Conservation (phyloP, 2,888 invertebrate genomes). For the Sesia apiformis region DNA sequence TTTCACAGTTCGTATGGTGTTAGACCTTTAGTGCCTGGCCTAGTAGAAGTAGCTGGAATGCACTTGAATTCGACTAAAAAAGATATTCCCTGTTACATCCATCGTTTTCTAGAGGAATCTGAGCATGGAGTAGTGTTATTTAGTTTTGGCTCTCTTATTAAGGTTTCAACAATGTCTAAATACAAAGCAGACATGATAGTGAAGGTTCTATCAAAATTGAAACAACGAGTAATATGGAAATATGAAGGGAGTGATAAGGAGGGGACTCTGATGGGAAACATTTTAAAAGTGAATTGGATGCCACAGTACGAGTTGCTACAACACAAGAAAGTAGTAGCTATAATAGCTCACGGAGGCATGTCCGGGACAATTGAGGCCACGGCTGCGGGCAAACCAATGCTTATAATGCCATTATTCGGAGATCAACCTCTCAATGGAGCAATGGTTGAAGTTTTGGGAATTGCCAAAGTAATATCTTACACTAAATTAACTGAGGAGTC, state of each 20-base stretch:
- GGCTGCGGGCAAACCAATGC: conserved; percentile 75
- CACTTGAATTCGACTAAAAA: conserved; percentile 58
- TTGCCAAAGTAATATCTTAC: conserved; percentile 66
- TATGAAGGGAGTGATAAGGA: conserved; percentile 75
- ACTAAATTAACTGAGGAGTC: conserved; percentile 63
- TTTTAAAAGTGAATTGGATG: conserved; percentile 79
- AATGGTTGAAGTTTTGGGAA: conserved; percentile 62
- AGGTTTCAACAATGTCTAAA: conserved; percentile 77
- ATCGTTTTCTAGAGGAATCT: conserved; percentile 78
- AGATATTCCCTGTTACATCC: conserved; percentile 75
- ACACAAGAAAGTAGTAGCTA: conserved; percentile 75
- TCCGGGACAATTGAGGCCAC: conserved; percentile 77
- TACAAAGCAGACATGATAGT: conserved; percentile 77
- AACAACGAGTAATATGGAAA: conserved; percentile 85
- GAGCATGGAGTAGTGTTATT: conserved; percentile 81
- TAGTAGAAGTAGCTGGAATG: conserved; percentile 78
- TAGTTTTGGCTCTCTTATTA: conserved; percentile 86
- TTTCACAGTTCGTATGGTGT: conserved; percentile 76
- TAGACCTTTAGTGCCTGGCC: conserved; percentile 68
- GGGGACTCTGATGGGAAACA: conserved; percentile 54
- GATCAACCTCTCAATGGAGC: conserved; percentile 76
- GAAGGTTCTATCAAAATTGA: conserved; percentile 76
- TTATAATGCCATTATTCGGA: conserved; percentile 77
- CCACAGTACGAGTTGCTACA: conserved; percentile 82
- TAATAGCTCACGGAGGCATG: conserved; percentile 77